Base-by-base conservation (phyloP, 2,113 vertebrate genomes). In the Microtus richardsoni region DNA sequence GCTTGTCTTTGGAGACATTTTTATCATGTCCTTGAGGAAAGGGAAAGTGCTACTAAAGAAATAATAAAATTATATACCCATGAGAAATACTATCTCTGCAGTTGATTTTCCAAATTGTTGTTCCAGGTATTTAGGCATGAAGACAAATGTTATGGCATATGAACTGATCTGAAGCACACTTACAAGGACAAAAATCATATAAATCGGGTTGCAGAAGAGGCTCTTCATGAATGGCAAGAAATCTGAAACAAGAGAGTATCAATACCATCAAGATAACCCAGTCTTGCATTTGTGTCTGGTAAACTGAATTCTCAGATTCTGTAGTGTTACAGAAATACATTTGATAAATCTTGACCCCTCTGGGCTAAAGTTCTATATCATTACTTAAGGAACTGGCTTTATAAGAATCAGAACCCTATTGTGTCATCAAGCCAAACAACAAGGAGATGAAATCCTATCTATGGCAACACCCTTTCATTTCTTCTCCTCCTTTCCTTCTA, bases 241-340 rank as follows among this genome's bases (percentile, higher is more conserved):
- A 22, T 60, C 58, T 99, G 98, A 11, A 98, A 97, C 44, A 79
- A 92, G 90, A 98, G 5, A 95, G 94, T 16, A 0, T 60, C 11
- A 33, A 36, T 0, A 2, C 10, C 39, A 16, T 93, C 62, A 83
- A 13, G 80, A 4, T 47, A 88, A 62, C 22, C 62, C 2, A 0
- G 2, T 13, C 70, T 75, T 94, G 21, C 10, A 62, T 91, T 88
- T 74, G 12, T 64, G 9, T 71, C 2, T 2, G 10, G 60, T n/a
- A 70, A 70, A 94, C 87, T 74, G 21, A 68, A 22, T 70, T 58
- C 33, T 78, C 77, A 64, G 21, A 73, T 68, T 73, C 24, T 60
- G 14, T 30, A 64, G 68, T 58, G 7, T 70, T 58, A 54, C 41
- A 5, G 9, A 49, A 13, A 24, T 19, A 12, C 21, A 17, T 19